Evolutionary conservation across 2,888 invertebrate genomes (phyloP).

Genomic region (Troilus luridus): DNA sequence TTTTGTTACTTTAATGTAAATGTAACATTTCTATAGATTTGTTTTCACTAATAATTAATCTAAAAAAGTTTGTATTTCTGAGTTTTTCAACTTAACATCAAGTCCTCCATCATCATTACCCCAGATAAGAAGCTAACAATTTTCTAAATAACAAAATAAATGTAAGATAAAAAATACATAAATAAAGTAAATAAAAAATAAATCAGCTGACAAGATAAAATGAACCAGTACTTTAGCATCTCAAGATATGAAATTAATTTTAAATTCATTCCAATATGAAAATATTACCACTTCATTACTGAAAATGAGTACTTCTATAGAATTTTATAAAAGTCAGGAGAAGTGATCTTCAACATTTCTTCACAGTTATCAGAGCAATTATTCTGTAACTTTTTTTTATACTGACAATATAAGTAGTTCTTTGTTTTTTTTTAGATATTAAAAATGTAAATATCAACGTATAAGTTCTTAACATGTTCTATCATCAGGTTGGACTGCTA

Average conservation of each 20-base stretch:
- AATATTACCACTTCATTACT: background rate
- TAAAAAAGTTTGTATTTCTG: too few relatives aligned
- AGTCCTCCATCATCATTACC: too few relatives aligned
- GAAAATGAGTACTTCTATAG: background rate
- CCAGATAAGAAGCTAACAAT: too few relatives aligned
- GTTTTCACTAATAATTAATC: too few relatives aligned
- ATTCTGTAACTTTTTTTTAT: background rate
- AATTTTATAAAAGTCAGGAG: background rate
- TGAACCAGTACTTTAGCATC: background rate
- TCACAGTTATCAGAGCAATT: background rate
- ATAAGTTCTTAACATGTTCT: too few relatives aligned
- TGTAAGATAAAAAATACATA: too few relatives aligned
- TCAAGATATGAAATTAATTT: background rate
- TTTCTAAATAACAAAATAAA: background rate
- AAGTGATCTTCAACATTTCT: background rate
- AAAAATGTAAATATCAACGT: too few relatives aligned
- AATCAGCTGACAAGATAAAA: slow-evolving; percentile 15
- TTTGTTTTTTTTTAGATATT: background rate
- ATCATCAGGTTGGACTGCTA: too few relatives aligned
- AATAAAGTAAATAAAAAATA: background rate
- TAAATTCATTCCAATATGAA: background rate
- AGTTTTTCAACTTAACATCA: too few relatives aligned
- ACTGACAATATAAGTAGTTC: background rate
- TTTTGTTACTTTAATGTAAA: too few relatives aligned
- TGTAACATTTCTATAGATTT: too few relatives aligned